Evolutionary conservation across 2,113 vertebrate genomes (phyloP).

Genomic region (Aspidoscelis tigris): DNA sequence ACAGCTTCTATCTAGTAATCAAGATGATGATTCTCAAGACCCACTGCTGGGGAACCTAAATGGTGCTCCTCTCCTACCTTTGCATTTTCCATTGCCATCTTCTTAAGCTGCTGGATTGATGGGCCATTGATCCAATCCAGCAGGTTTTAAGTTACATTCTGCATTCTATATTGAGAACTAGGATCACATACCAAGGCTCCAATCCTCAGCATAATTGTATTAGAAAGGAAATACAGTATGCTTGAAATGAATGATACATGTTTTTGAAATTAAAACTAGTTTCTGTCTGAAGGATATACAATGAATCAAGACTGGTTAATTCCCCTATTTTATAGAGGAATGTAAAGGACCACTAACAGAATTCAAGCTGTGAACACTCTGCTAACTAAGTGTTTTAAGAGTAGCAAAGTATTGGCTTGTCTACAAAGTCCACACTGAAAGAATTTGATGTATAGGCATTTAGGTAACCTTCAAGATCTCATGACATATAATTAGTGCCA

Average conservation of each 20-base stretch:
- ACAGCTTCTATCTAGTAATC: too few relatives aligned
- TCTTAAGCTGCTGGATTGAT: not conserved
- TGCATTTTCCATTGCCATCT: too few relatives aligned
- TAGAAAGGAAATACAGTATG: not conserved
- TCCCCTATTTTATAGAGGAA: not conserved
- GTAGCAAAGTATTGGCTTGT: not conserved
- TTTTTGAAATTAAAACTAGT: not conserved
- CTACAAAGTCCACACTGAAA: not conserved
- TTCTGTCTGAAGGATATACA: not conserved
- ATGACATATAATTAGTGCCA: not conserved
- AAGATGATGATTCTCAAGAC: too few relatives aligned
- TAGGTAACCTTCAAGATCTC: not conserved
- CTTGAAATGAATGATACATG: not conserved
- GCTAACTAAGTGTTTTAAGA: not conserved
- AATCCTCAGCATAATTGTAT: not conserved
- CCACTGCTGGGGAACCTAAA: too few relatives aligned
- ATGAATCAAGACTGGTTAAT: not conserved
- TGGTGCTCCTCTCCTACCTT: too few relatives aligned
- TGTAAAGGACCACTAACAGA: not conserved
- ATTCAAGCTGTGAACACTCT: not conserved
- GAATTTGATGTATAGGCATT: constrained; percentile 2
- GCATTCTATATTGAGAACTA: too few relatives aligned
- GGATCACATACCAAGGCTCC: not conserved
- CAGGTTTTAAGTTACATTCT: not conserved
- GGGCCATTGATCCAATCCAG: too few relatives aligned